Evolutionary conservation across 2,797 vertebrate species (phyloP).

Genomic region (Danio albolineatus): DNA sequence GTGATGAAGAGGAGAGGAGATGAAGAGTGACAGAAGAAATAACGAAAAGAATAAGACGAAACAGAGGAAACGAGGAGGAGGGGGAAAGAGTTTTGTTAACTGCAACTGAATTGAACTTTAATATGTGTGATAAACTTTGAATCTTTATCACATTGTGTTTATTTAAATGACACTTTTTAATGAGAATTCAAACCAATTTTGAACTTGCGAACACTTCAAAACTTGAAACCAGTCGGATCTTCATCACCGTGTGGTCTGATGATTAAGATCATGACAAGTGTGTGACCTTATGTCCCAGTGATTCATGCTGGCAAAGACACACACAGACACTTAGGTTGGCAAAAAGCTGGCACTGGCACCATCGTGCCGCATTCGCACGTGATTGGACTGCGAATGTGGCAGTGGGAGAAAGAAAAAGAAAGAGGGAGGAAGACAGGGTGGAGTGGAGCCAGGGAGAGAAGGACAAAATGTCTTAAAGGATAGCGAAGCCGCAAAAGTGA

Average conservation of each 20-base stretch:
- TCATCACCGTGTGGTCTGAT: background rate
- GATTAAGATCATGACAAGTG: conserved; percentile 14
- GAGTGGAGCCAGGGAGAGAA: conserved; percentile 45
- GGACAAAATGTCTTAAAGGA: conserved; percentile 36
- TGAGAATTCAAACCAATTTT: background rate
- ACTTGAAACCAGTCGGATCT: background rate
- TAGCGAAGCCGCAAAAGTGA: conserved; percentile 2
- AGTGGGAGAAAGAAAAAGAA: conserved; percentile 59
- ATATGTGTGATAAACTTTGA: background rate
- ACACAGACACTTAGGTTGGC: conserved; percentile 70
- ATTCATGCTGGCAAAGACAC: conserved; percentile 18
- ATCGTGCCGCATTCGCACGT: conserved; percentile 82
- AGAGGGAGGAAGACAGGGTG: conserved; percentile 43
- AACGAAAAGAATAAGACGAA: background rate
- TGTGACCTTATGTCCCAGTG: conserved; percentile 33
- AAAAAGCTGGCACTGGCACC: conserved; percentile 81
- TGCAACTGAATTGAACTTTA: background rate
- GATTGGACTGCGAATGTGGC: conserved; percentile 79
- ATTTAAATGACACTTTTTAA: background rate
- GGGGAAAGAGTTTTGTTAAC: background rate
- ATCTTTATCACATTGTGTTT: background rate
- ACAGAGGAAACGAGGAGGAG: background rate
- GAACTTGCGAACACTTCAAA: background rate
- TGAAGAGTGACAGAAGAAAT: conserved; percentile 5
- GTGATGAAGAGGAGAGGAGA: conserved; percentile 23